A percentile compares a stretch with the other conserved stretches of the same genome.
These are phyloP conservation scores for Euwallacea similis DNA, from an alignment of 1,140 invertebrate genomes.

Conservation along the genomic window DNA sequence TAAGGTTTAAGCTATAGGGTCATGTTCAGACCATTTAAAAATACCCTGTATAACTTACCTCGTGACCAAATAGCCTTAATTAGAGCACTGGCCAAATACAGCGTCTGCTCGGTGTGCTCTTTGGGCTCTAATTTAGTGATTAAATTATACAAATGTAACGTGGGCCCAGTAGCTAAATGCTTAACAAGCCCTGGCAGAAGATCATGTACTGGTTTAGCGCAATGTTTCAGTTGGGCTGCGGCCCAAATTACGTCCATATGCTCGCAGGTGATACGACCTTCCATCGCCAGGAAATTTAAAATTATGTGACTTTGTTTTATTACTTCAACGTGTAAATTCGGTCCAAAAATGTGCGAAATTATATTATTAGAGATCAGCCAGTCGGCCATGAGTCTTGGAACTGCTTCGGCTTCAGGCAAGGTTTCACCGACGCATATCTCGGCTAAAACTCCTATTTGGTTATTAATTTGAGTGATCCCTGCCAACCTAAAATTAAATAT, in stretches of 20 bases:
- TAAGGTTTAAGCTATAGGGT: too few species aligned
- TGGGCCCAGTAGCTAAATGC: conserved; percentile 82
- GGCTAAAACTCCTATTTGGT: conserved; percentile 87
- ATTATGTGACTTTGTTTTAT: conserved; percentile 95
- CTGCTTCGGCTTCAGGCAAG: conserved; percentile 76
- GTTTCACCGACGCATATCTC: conserved; percentile 87
- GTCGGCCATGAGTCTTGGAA: conserved; percentile 80
- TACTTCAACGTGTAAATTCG: conserved; percentile 61
- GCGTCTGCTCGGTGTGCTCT: conserved; percentile 90
- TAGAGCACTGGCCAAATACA: conserved; percentile 84
- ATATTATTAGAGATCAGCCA: conserved; percentile 92
- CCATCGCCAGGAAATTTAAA: conserved; percentile 88
- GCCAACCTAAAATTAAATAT: conserved; percentile 59
- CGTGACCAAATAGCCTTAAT: conserved; percentile 89
- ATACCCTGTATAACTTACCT: conserved; percentile 56
- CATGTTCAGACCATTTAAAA: too few species aligned
- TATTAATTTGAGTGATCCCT: conserved; percentile 91
- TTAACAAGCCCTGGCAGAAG: conserved; percentile 86
- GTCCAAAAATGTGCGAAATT: conserved; percentile 92
- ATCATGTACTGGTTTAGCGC: conserved; percentile 90
- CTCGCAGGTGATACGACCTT: conserved; percentile 85
- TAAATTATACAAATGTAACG: conserved; percentile 83
- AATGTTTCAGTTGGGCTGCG: conserved; percentile 91
- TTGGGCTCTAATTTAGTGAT: conserved; percentile 83
- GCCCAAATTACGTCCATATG: conserved; percentile 94